A percentile compares a stretch with the other conserved stretches of the same genome.
These are phyloP conservation scores for Cephalopholis sonnerati DNA, from an alignment of 2,113 vertebrate species.

Conservation along the genomic window DNA sequence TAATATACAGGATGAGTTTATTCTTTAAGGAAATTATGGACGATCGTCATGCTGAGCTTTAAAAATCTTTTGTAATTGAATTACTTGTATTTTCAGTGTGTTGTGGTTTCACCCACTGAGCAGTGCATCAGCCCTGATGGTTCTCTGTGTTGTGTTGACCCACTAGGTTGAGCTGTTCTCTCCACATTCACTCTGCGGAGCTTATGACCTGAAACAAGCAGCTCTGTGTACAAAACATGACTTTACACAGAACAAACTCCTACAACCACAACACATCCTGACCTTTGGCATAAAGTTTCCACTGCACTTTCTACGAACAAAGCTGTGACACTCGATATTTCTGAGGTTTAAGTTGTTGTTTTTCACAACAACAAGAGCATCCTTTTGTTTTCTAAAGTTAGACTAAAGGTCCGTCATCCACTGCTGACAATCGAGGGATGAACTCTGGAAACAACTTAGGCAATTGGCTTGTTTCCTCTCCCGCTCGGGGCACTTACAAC, in stretches of 20 bases:
- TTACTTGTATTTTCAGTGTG: not conserved
- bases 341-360: not conserved
- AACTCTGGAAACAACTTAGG: conserved; percentile 70
- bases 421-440: conserved; percentile 25
- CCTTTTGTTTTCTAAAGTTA: conserved; percentile 21
- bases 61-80: not conserved
- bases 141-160: conserved; percentile 40
- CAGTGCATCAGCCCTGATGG: not conserved
- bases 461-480: conserved; percentile 69
- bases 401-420: conserved; percentile 13
- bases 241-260: conserved; percentile 16
- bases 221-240: conserved; percentile 76
- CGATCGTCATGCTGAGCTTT: not conserved
- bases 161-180: conserved; percentile 67
- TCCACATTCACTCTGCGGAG: conserved; percentile 29
- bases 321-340: not conserved
- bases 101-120: not conserved
- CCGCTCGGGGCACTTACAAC: conserved; percentile 77
- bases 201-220: conserved; percentile 46
- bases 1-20: not conserved
- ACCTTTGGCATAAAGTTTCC: conserved; percentile 50
- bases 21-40: not conserved
- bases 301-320: conserved; percentile 15
- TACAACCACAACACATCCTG: conserved; percentile 43
- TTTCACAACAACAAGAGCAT: not conserved